Percentiles rank a stretch among this genome's conserved stretches.
Evolutionary conservation across 2,113 vertebrate genomes (phyloP).

Genomic region (Anarrhichthys ocellatus): DNA sequence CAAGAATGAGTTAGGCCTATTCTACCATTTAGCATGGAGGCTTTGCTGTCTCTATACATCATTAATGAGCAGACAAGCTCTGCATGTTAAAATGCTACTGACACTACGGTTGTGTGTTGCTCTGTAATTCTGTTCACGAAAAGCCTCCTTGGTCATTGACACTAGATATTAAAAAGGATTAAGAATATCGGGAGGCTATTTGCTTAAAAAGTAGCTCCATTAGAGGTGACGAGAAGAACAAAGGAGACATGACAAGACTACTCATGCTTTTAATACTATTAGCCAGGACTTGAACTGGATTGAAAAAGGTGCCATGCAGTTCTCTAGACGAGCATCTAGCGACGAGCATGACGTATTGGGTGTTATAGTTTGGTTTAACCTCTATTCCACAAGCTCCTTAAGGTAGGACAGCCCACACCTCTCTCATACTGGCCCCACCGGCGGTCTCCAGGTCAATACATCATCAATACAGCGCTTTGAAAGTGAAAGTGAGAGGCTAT

Average conservation of each 20-base stretch:
- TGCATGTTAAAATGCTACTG: slow-evolving; percentile 44
- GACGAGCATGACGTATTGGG: not conserved
- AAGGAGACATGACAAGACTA: slow-evolving; percentile 11
- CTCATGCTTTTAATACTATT: slow-evolving; percentile 19
- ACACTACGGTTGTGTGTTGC: slow-evolving; percentile 8
- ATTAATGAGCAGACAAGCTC: slow-evolving; percentile 43
- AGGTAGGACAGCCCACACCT: not conserved
- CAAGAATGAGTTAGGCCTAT: slow-evolving; percentile 39
- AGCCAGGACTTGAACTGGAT: not conserved
- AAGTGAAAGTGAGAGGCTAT: slow-evolving; percentile 12
- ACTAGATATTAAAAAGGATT: slow-evolving; percentile 55
- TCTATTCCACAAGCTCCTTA: slow-evolving; percentile 9
- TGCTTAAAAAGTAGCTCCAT: slow-evolving; percentile 37
- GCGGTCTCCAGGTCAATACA: slow-evolving; percentile 22
- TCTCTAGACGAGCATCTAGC: not conserved
- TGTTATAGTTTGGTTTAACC: slow-evolving; percentile 9
- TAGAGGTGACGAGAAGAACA: slow-evolving; percentile 31
- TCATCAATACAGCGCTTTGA: slow-evolving; percentile 26
- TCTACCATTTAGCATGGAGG: slow-evolving; percentile 55
- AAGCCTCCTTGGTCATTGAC: slow-evolving; percentile 24
- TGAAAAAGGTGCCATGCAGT: not conserved
- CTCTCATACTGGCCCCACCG: not conserved
- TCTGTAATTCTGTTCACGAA: slow-evolving; percentile 45
- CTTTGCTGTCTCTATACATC: slow-evolving; percentile 50
- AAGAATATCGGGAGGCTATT: slow-evolving; percentile 18